These are phyloP conservation scores for Antigone vipio DNA, from an alignment of 2,113 vertebrate species.

Conservation along the genomic window DNA sequence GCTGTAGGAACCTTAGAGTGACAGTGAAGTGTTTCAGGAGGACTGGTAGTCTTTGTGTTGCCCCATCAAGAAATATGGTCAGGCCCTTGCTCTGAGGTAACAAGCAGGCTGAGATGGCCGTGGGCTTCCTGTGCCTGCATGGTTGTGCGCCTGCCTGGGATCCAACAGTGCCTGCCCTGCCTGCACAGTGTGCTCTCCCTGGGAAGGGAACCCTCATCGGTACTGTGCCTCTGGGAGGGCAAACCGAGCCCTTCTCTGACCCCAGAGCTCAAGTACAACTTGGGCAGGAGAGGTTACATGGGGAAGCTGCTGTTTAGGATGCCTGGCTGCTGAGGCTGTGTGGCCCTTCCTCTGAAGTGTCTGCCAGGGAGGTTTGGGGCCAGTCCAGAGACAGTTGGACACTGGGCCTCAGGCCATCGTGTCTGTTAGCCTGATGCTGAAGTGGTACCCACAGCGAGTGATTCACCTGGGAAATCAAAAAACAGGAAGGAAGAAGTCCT, in stretches of 20 bases:
- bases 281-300: background rate
- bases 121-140: background rate
- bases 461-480: background rate
- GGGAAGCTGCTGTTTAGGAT: background rate
- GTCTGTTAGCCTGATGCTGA: background rate
- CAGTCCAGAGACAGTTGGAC: background rate
- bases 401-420: background rate
- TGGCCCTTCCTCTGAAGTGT: background rate
- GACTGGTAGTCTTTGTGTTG: background rate
- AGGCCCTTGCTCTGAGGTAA: background rate
- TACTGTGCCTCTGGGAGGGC: fast-evolving
- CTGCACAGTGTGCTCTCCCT: fast-evolving
- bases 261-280: background rate
- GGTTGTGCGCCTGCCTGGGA: background rate
- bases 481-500: background rate
- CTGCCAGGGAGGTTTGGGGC: background rate
- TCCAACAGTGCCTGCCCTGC: background rate
- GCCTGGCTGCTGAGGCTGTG: background rate
- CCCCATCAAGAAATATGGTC: background rate
- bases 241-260: background rate
- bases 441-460: background rate
- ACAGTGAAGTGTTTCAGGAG: background rate
- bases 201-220: background rate
- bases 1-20: background rate
- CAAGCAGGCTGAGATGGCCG: background rate